Conservation (phyloP, 37 sponge, comb jelly and placozoan species). For the Diacarnus erythraeanus region DNA sequence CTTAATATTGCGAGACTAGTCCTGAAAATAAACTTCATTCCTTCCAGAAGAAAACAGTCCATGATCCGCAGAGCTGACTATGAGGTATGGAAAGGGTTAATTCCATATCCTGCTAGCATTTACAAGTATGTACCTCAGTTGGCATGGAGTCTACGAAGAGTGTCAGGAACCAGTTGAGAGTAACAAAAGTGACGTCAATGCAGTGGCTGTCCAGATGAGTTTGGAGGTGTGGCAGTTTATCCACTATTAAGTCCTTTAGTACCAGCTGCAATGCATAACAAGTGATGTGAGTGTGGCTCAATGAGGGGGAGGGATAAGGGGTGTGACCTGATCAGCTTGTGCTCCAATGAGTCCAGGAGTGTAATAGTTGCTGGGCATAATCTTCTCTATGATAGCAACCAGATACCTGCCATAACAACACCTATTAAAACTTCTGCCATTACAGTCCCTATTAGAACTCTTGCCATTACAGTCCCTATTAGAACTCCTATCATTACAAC, state of each 20-base stretch:
- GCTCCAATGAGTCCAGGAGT: slow-evolving; percentile 49
- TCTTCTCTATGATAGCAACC: slow-evolving; percentile 62
- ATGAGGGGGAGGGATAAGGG: slow-evolving; percentile 1
- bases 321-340: slow-evolving; percentile 74
- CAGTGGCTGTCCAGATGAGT: slow-evolving; percentile 29
- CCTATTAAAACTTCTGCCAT: too few species aligned
- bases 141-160: slow-evolving; percentile 76
- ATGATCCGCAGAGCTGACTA: slow-evolving; percentile 57
- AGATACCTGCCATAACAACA: slow-evolving; percentile 37
- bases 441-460: too few species aligned
- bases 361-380: slow-evolving; percentile 54
- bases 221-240: slow-evolving; percentile 44
- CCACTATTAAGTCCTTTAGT: slow-evolving; percentile 41
- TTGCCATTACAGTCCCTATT: too few species aligned
- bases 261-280: slow-evolving; percentile 41
- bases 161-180: slow-evolving; percentile 81
- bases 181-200: slow-evolving; percentile 69
- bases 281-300: too few species aligned
- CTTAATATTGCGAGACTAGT: slow-evolving; percentile 46
- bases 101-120: not conserved
- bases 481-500: too few species aligned
- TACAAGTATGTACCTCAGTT: slow-evolving; percentile 54
- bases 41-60: slow-evolving; percentile 69
- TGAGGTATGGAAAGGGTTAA: not conserved
- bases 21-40: slow-evolving; percentile 54